Evolutionary conservation across 2,113 vertebrate genomes (phyloP).

Genomic region (Triplophysa dalaica): DNA sequence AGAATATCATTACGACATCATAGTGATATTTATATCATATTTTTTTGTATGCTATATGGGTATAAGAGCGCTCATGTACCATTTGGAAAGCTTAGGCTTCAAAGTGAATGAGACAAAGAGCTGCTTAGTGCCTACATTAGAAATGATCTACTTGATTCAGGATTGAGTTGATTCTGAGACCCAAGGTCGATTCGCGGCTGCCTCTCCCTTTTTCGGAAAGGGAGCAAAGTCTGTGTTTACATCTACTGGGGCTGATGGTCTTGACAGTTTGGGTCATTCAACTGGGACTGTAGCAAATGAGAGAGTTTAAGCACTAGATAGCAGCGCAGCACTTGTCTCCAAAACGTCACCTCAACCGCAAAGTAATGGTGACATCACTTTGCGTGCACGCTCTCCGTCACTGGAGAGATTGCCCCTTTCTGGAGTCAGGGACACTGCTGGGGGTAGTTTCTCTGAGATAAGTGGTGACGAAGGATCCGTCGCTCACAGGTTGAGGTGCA

Average conservation of each 20-base stretch:
- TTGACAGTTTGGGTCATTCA: no score
- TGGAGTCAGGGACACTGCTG: no score
- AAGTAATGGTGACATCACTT: neutral
- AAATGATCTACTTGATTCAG: neutral
- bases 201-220: no score
- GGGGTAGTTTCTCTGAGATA: no score
- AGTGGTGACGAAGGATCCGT: no score
- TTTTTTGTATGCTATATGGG: neutral
- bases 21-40: no score
- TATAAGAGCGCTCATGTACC: neutral
- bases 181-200: no score
- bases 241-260: no score
- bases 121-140: neutral
- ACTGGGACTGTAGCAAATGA: neutral
- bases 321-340: neutral
- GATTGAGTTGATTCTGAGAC: neutral
- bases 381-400: neutral
- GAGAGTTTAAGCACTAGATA: neutral
- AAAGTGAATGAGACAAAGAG: neutral
- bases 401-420: no score
- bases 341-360: neutral
- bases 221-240: no score
- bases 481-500: no score
- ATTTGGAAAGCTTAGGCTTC: neutral
- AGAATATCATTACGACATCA: no score